A percentile compares a stretch with the other conserved stretches of the same genome.
These are phyloP conservation scores for Therioaphis trifolii DNA, from an alignment of 2,888 invertebrate genomes.

Conservation along the genomic window DNA sequence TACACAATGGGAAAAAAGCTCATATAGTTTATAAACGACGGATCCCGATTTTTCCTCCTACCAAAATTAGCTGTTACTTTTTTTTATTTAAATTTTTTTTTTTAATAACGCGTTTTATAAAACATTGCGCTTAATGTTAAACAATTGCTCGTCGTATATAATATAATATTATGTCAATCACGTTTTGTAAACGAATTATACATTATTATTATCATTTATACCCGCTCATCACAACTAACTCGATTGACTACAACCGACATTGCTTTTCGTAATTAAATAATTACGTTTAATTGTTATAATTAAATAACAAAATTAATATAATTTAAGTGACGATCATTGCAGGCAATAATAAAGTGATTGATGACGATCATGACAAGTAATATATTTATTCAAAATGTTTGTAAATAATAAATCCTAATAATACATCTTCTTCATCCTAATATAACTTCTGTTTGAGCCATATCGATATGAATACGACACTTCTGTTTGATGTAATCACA, in stretches of 20 bases:
- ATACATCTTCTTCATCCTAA: no score
- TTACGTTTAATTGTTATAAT: background rate
- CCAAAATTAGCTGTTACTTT: background rate
- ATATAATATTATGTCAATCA: background rate
- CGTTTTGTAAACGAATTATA: background rate
- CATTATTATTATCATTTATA: no score
- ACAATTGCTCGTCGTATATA: background rate
- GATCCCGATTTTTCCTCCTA: background rate
- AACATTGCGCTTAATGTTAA: conserved; percentile 1
- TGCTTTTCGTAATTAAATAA: background rate
- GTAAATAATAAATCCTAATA: no score
- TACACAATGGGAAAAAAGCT: background rate
- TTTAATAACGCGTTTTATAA: background rate
- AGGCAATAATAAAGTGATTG: no score
- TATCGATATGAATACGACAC: no score
- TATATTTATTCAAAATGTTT: no score
- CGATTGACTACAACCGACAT: no score
- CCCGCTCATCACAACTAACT: no score
- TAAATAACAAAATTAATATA: background rate
- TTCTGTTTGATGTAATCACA: no score
- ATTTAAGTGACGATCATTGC: no score
- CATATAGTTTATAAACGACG: conserved; percentile 3
- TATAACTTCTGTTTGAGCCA: no score
- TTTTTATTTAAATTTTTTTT: conserved; percentile 12
- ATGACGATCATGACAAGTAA: no score